Conservation (phyloP, 2,113 vertebrate genomes). For the Tychaedon coryphoeus region DNA sequence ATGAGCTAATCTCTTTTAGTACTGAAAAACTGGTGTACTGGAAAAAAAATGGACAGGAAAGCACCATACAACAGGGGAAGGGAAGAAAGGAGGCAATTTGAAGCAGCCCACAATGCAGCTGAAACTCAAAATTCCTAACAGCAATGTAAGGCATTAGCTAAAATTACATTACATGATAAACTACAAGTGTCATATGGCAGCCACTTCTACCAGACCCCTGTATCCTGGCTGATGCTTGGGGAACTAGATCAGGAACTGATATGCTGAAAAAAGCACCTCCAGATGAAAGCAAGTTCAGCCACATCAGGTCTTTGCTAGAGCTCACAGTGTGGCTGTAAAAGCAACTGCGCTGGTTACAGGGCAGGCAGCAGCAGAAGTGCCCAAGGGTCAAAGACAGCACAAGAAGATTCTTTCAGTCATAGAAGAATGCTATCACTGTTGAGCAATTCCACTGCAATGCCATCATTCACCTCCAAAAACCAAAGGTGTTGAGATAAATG, state of each 20-base stretch:
- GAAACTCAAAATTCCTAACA: background rate
- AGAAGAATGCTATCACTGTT: fast-evolving
- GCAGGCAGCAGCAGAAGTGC: background rate
- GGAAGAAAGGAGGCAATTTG: background rate
- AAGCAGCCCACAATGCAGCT: background rate
- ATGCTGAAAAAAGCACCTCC: background rate
- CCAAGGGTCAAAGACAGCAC: background rate
- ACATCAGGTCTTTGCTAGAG: background rate
- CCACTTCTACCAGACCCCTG: background rate
- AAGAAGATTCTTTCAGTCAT: background rate
- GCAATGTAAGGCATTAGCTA: background rate
- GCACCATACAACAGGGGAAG: background rate
- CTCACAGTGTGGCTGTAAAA: background rate
- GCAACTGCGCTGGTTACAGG: background rate
- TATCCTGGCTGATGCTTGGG: background rate
- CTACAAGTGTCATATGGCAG: fast-evolving
- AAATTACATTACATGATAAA: background rate
- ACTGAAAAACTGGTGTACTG: fast-evolving
- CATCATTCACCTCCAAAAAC: background rate
- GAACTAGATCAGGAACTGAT: background rate
- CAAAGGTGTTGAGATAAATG: background rate
- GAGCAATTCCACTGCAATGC: background rate
- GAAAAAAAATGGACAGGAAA: background rate
- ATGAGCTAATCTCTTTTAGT: background rate
- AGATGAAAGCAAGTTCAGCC: background rate